phyloP scores from a whole-genome alignment of 2,113 vertebrate genomes.

The Lagopus muta region DNA sequence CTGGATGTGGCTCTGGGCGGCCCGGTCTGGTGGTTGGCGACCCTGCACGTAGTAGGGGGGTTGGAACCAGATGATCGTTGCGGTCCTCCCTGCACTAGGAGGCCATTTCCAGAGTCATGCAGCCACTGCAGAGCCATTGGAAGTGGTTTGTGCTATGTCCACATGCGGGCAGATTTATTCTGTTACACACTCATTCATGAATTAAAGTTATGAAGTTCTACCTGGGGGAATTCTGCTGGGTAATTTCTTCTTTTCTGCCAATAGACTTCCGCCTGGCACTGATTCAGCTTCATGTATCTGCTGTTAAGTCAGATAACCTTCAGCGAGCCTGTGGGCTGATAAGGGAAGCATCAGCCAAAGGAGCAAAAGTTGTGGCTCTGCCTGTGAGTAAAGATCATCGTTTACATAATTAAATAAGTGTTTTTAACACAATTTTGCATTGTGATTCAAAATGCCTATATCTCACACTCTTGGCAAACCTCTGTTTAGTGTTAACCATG shows the following conservation, averaged over 20 bases:
- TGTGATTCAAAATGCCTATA: not conserved
- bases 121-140: not conserved
- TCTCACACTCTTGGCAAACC: not conserved
- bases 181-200: not conserved
- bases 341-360: conserved; percentile 86
- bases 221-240: not conserved
- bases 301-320: conserved; percentile 90
- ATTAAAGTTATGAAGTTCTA: not conserved
- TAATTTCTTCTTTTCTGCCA: not conserved
- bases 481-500: not conserved
- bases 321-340: conserved; percentile 82
- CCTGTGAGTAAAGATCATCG: conserved; percentile 83
- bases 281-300: conserved; percentile 88
- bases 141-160: not conserved
- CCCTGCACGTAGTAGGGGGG: no score
- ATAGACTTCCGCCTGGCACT: conserved; percentile 92
- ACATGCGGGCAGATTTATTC: not conserved
- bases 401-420: not conserved
- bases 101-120: not conserved
- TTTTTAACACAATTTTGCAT: not conserved
- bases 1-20: no score
- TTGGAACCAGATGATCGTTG: no score
- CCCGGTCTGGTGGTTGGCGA: no score
- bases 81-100: not conserved
- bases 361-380: conserved; percentile 88